Conservation (phyloP, 1,140 invertebrate genomes). For the Calephelis virginiensis region DNA sequence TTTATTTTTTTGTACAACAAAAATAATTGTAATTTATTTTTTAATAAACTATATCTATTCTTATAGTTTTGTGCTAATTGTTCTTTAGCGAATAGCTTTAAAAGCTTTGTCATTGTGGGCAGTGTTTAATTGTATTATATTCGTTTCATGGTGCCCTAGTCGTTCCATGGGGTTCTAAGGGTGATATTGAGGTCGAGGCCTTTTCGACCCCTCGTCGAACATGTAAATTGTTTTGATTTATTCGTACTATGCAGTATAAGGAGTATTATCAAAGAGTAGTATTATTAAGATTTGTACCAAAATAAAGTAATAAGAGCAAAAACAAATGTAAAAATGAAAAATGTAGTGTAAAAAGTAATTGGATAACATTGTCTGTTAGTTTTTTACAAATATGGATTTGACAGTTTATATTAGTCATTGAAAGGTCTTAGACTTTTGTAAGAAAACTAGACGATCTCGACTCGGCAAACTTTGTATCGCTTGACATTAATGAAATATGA, state of each 20-base stretch:
- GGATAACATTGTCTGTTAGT: too few species aligned
- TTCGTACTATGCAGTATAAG: slow-evolving; percentile 5
- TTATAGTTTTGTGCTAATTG: slow-evolving; percentile 2
- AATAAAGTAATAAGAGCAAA: not conserved
- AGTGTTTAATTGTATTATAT: slow-evolving; percentile 62
- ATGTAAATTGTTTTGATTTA: slow-evolving; percentile 19
- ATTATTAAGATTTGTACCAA: slow-evolving; percentile 2
- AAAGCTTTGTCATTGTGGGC: slow-evolving; percentile 27
- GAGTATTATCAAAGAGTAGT: not conserved
- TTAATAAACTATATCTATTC: too few species aligned
- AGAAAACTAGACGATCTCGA: too few species aligned
- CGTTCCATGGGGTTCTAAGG: slow-evolving; percentile 43
- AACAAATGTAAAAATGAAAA: too few species aligned
- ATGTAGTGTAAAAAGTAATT: too few species aligned
- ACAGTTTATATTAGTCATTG: too few species aligned
- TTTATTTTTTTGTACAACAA: too few species aligned
- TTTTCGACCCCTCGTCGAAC: slow-evolving; percentile 28
- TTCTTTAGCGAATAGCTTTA: not conserved
- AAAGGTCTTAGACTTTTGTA: too few species aligned
- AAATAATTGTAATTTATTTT: too few species aligned
- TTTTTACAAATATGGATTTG: too few species aligned
- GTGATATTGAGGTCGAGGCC: slow-evolving; percentile 56
- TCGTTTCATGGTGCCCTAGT: slow-evolving; percentile 53
- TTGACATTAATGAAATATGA: too few species aligned
- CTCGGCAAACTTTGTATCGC: too few species aligned